These are phyloP conservation scores for Phortica magna DNA, from an alignment of 2,888 invertebrate genomes.

Conservation along the genomic window DNA sequence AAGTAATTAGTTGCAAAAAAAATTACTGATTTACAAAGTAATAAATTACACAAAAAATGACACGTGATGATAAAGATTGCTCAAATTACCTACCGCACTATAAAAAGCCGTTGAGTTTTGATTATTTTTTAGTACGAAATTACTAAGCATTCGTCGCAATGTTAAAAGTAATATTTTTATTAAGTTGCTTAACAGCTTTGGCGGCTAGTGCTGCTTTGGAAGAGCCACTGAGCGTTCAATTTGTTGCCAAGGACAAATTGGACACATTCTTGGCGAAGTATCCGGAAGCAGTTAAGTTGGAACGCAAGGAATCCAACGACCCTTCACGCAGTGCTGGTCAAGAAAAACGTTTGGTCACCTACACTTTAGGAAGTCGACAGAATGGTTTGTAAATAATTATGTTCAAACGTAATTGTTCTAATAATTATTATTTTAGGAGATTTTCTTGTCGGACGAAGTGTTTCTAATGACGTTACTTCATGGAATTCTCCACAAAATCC, in stretches of 20 bases:
- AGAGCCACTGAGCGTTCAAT: neutral
- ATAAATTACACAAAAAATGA: too few species aligned
- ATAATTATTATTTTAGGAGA: too few species aligned
- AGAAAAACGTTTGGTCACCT: slow-evolving; percentile 28
- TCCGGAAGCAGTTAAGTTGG: slow-evolving; percentile 39
- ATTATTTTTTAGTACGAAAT: neutral
- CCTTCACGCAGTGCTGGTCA: neutral
- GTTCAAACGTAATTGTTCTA: slow-evolving; percentile 33
- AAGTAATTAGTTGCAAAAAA: too few species aligned
- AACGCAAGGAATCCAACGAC: neutral
- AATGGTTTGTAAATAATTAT: slow-evolving; percentile 13
- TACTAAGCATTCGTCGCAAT: neutral
- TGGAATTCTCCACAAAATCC: neutral
- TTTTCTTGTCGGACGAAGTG: neutral
- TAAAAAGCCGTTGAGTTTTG: too few species aligned
- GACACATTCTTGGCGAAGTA: slow-evolving; percentile 38
- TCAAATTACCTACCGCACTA: too few species aligned
- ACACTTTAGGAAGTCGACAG: slow-evolving; percentile 35
- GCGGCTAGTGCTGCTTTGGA: neutral
- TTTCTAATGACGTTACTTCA: neutral
- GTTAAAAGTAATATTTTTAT: too few species aligned
- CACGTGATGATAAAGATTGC: too few species aligned
- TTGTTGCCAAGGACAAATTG: slow-evolving; percentile 3
- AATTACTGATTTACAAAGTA: too few species aligned
- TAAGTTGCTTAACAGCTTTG: neutral